Evolutionary conservation across 2,797 vertebrate genomes (phyloP), one percentile per base, ranked within the genome.

Genomic region (Chanos chanos): DNA sequence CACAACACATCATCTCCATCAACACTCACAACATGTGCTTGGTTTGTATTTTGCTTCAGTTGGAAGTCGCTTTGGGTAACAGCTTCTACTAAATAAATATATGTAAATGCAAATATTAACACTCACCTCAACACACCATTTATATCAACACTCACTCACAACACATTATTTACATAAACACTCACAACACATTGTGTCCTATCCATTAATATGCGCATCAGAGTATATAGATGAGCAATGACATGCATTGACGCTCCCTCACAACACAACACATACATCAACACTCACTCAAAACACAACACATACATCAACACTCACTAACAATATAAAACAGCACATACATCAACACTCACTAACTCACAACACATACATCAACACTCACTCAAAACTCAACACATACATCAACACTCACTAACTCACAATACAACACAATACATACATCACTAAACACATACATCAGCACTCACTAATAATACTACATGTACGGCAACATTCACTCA

Each of bases 341-440:
- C 69, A 72, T 78, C n/a, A 31, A 71, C 56, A 65, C 27, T 71
- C 52, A 67, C 44, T 68, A 22, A 40, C 44, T 60, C 63, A 63
- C 53, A 65, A 55, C 43, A 45, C 54, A 37, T 34, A 15, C 34
- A 37, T n/a, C 37, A 34, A 37, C 12, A 36, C 34, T 36, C 34
- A 36, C 49, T 81, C 63, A 76, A 71, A 43, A 70, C 73, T 77
- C 15, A 30, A 71, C 59, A 67, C 30, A 72, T 57, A 68, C 44
- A 70, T 25, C 40, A 50, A 60, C 63, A 64, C 53, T 65, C 41
- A 22, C 22, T 19, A 41, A 44, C 41, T 19, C 41, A 22, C 43
- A 24, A 43, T n/a, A n/a, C n/a, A n/a, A n/a, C n/a, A n/a, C n/a
- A n/a, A n/a, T 12, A 25, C 43, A 45, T 12, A 7, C 39, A 12